Base-by-base conservation (phyloP, 1,140 invertebrate genomes). In the Hycleus phaleratus region DNA sequence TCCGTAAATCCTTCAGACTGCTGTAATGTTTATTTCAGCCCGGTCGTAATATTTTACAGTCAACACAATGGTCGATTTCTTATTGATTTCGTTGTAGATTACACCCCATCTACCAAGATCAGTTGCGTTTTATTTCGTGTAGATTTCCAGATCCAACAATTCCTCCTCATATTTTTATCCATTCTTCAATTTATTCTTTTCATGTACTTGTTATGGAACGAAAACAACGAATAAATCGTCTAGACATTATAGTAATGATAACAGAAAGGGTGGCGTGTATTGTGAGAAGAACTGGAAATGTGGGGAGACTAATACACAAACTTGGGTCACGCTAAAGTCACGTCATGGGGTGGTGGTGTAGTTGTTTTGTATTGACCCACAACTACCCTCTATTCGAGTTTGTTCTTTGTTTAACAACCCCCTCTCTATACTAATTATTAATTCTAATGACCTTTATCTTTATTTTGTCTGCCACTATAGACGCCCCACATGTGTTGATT, bases 341-440 rank as follows among this genome's bases (percentile, higher is more conserved):
- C 51, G 51, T 46, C 51, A 53, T 45, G 51, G 51, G 38, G 51
- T 32, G 32, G 51, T 40, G 38, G 51, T 32, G 32, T 32, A 32
- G 32, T 32, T 32, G 32, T 32, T 32, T 45, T 32, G 51, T 53
- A 53, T 53, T 53, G 51, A 53, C 51, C 51, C 51, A 53, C 51
- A 32, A 32, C 32, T 7, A 32, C 7, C 51, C 40, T 53, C 51
- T 18, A 45, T 46, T 43, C 12, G 42, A 42, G 7, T 4, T 32
- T 32, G 18, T 32, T 32, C 51, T 46, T 53, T 53, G 51, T 53
- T 53, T 25, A 7, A 53, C 44, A 32, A 53, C 11, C 46, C 11
- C 46, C 51, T 45, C 51, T 53, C 40, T 53, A 46, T 42, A 53
- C 51, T 53, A 53, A 53, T 53, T 53, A 53, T 53, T 53, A 53